Evolutionary conservation across 1,140 invertebrate genomes (phyloP).

Genomic region (Aphelinus atriplicis): DNA sequence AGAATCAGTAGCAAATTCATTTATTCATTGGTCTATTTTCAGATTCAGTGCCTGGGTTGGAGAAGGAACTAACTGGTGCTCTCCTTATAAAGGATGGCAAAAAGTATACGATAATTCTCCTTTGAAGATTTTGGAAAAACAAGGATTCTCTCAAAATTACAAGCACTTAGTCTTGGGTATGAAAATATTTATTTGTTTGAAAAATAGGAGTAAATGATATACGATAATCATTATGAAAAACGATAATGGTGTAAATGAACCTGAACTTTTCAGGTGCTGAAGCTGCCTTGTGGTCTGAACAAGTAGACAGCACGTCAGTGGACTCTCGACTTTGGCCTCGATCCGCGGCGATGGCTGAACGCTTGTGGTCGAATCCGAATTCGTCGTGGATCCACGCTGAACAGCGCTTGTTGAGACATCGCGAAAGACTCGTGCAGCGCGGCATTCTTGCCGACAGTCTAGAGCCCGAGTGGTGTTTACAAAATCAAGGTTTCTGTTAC

Average conservation of each 20-base stretch:
- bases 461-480: slow-evolving; percentile 84
- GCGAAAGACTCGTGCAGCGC: slow-evolving; percentile 75
- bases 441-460: slow-evolving; percentile 77
- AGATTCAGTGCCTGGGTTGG: slow-evolving; percentile 70
- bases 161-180: slow-evolving; percentile 69
- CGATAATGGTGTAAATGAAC: slow-evolving; percentile 4
- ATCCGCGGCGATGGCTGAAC: slow-evolving; percentile 81
- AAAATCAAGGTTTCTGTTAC: slow-evolving; percentile 78
- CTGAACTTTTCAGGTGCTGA: slow-evolving; percentile 71
- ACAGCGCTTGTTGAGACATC: slow-evolving; percentile 73
- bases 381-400: slow-evolving; percentile 73
- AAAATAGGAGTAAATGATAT: neutral
- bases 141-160: slow-evolving; percentile 61
- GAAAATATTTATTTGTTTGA: slow-evolving; percentile 16
- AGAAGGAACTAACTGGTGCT: slow-evolving; percentile 83
- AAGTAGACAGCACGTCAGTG: slow-evolving; percentile 73
- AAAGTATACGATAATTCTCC: slow-evolving; percentile 83
- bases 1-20: neutral
- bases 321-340: slow-evolving; percentile 82
- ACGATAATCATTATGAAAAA: slow-evolving; percentile 1
- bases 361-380: slow-evolving; percentile 78
- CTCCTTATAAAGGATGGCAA: slow-evolving; percentile 90
- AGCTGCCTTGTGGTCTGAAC: slow-evolving; percentile 84
- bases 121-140: slow-evolving; percentile 61
- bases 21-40: slow-evolving; percentile 39